Conservation (phyloP, 2,888 invertebrate genomes). For the Alloplasta piceator region DNA sequence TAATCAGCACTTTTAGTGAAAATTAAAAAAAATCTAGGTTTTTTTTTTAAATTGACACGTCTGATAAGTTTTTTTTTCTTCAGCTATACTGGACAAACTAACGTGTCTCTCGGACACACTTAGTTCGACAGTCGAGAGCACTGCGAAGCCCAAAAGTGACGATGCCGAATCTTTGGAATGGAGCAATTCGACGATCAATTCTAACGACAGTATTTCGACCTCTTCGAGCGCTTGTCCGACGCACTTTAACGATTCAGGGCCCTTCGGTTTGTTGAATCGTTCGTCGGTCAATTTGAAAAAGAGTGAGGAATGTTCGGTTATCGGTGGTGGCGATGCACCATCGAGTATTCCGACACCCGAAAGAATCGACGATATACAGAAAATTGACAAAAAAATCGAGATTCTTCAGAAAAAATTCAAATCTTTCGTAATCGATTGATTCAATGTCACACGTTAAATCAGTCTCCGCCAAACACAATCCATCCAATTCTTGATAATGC, state of each 20-base stretch:
- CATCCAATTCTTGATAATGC: constrained; percentile 45
- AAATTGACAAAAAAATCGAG: constrained; percentile 68
- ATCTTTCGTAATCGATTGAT: neutral
- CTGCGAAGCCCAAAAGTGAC: neutral
- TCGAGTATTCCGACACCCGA: constrained; percentile 70
- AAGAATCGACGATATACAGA: constrained; percentile 66
- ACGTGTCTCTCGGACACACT: constrained; percentile 72
- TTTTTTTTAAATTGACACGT: constrained; percentile 1
- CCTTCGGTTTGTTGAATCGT: neutral
- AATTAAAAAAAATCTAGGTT: constrained; percentile 29
- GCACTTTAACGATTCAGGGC: constrained; percentile 51
- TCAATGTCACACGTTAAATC: neutral
- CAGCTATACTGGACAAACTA: constrained; percentile 76
- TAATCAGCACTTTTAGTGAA: neutral
- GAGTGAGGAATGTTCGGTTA: constrained; percentile 69
- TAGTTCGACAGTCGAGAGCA: constrained; percentile 49
- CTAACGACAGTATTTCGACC: constrained; percentile 52
- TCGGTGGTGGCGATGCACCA: constrained; percentile 76
- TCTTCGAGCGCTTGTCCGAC: constrained; percentile 48
- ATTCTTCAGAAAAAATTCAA: constrained; percentile 59
- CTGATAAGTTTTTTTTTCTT: constrained; percentile 54
- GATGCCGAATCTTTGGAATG: constrained; percentile 26
- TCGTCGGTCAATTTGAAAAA: neutral
- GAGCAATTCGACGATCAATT: constrained; percentile 41
- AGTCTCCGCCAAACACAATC: constrained; percentile 23